phyloP scores from a whole-genome alignment of 1,140 invertebrate species.

The Eumaeus atala region DNA sequence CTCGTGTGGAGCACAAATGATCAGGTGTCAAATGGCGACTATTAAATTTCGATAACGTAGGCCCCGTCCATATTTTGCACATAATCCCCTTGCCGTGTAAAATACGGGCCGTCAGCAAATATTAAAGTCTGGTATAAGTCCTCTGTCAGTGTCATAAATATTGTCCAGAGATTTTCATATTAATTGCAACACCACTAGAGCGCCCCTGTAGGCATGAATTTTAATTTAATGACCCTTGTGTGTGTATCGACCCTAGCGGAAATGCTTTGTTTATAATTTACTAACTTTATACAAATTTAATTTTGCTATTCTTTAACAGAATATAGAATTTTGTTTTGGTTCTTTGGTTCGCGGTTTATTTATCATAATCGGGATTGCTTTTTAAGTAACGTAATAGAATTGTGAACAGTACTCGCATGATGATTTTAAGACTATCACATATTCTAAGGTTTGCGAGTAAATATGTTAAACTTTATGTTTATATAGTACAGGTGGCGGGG shows the following conservation, averaged over 20 bases:
- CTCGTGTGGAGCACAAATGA: constrained; percentile 52
- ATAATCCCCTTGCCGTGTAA: constrained; percentile 61
- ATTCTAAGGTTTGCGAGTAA: too few species aligned
- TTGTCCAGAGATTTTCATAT: constrained; percentile 63
- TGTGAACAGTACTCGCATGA: too few species aligned
- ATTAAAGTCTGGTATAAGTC: constrained; percentile 62
- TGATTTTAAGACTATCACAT: too few species aligned
- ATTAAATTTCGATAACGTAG: constrained; percentile 61
- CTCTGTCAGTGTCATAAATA: constrained; percentile 60
- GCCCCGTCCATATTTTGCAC: constrained; percentile 58
- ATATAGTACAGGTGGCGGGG: too few species aligned
- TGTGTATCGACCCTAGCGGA: constrained; percentile 26
- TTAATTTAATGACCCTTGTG: constrained; percentile 47
- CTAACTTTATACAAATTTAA: constrained; percentile 2
- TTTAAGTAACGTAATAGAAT: too few species aligned
- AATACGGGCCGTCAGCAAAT: constrained; percentile 64
- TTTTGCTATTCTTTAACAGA: constrained; percentile 2
- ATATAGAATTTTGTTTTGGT: too few species aligned
- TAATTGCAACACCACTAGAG: constrained; percentile 59
- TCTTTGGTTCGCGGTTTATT: too few species aligned
- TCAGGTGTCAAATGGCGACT: constrained; percentile 59
- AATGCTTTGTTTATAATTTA: constrained; percentile 22
- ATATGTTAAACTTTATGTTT: too few species aligned
- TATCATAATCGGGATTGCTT: too few species aligned
- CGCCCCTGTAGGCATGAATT: constrained; percentile 54